Evolutionary conservation across 2,888 invertebrate genomes (phyloP).

Genomic region (Ichneumoninae sp.): DNA sequence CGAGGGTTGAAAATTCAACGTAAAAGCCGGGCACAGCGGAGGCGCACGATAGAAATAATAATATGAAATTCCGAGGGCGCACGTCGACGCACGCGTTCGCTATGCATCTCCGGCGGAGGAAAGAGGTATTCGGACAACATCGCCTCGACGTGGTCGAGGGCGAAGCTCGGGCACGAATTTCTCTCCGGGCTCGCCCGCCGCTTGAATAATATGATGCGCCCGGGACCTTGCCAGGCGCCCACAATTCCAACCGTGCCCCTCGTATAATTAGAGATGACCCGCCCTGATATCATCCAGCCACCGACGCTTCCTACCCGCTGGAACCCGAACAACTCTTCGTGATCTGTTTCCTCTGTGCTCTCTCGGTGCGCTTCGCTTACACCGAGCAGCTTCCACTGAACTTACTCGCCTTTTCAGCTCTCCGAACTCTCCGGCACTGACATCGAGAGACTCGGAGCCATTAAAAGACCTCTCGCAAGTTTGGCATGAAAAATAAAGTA

Average conservation of each 20-base stretch:
- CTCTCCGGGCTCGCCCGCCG: constrained; percentile 41
- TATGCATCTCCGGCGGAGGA: constrained; percentile 76
- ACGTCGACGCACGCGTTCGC: constrained; percentile 83
- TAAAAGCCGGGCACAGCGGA: constrained; percentile 73
- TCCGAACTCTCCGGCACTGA: neutral
- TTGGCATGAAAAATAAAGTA: constrained; percentile 34
- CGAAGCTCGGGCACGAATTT: constrained; percentile 50
- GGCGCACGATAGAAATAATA: constrained; percentile 68
- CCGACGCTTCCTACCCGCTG: constrained; percentile 30
- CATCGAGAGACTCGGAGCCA: constrained; percentile 9
- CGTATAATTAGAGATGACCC: constrained; percentile 76
- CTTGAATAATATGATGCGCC: constrained; percentile 72
- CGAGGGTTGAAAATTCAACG: constrained; percentile 85
- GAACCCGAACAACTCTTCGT: constrained; percentile 48
- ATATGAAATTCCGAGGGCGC: constrained; percentile 76
- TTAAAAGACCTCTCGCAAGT: constrained; percentile 31
- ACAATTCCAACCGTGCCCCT: constrained; percentile 70
- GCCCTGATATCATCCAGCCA: constrained; percentile 65
- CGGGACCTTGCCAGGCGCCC: constrained; percentile 65
- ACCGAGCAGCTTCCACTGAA: neutral
- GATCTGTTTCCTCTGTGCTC: constrained; percentile 44
- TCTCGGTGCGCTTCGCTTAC: constrained; percentile 24
- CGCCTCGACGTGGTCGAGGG: constrained; percentile 40
- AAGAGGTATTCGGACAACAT: constrained; percentile 59
- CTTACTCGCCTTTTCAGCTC: neutral